Evolutionary conservation across 2,888 invertebrate genomes (phyloP), one percentile per base, ranked within the genome.

Genomic region (Apotomis betuletana): DNA sequence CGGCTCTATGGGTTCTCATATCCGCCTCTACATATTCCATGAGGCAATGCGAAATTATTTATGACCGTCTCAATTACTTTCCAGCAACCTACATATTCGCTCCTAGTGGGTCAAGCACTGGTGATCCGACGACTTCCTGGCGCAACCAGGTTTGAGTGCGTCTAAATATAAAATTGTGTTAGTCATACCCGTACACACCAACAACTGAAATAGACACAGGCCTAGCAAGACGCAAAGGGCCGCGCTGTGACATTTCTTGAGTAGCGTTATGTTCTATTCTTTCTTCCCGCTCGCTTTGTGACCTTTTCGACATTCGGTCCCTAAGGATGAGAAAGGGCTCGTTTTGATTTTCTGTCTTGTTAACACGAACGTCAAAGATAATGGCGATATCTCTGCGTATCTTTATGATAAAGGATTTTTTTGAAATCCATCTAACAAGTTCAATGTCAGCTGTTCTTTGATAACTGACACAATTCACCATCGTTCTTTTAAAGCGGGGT

Each of bases 71-170:
- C 81, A 79, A 83, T 83, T 83, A 82, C 85, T 84, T 82, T 79
- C 78, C 74, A 79, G 76, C 79, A 81, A 85, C 88, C 86, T 72
- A 68, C 58, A 68, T 86, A 83, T 83, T 85, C 77, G 76, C 78
- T 82, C 77, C 80, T 84, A 83, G 84, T 85, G 83, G 88, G 87
- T 86, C 88, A 85, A 85, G 79, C 84, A 78, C 80, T 83, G 81
- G 79, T 83, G 79, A 76, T 80, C 79, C 81, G 84, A 85, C 83
- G 82, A 88, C 86, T 87, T 89, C 88, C 89, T 84, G 83, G 80
- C 81, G 74, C 77, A 80, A 79, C 81, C 81, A 82, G 82, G 80
- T 84, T 84, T 79, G 82, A 83, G 81, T 81, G 78, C 78, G 75
- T 69, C 84, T 86, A 85, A 84, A 86, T 86, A 85, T 88, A 87